phyloP scores from a whole-genome alignment of 2,797 vertebrate species.

The Gallinago nigripennis region DNA sequence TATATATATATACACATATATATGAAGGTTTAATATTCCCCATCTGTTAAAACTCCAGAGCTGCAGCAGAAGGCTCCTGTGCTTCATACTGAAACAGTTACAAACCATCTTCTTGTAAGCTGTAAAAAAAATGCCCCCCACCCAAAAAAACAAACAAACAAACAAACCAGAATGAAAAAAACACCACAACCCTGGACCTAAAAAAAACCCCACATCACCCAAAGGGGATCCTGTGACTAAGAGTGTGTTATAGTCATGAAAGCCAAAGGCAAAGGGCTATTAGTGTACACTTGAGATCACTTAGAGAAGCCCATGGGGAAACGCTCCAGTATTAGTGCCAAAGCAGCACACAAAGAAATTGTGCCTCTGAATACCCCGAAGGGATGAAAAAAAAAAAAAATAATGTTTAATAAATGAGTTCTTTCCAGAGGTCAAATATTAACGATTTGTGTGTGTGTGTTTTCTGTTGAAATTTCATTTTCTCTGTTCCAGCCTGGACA shows the following conservation, averaged over 20 bases:
- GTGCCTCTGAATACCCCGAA: conserved; percentile 17
- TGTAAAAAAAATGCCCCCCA: background rate
- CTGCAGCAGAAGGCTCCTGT: background rate
- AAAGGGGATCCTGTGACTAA: conserved; percentile 22
- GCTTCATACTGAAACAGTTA: background rate
- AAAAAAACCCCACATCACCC: background rate
- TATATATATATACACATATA: background rate
- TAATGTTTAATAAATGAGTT: conserved; percentile 61
- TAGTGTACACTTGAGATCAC: conserved; percentile 63
- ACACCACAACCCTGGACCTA: background rate
- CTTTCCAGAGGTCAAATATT: conserved; percentile 63
- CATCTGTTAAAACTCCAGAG: conserved; percentile 28
- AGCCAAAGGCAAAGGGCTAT: conserved; percentile 52
- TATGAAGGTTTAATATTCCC: conserved; percentile 6
- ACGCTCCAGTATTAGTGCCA: background rate
- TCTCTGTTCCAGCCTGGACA: conserved; percentile 34
- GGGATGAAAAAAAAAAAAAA: background rate
- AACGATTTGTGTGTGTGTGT: conserved; percentile 42
- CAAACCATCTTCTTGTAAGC: background rate
- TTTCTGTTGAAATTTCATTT: conserved; percentile 60
- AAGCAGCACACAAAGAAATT: conserved; percentile 23
- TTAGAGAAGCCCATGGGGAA: conserved; percentile 39
- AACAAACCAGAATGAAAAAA: too few relatives aligned
- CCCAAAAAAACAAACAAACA: background rate
- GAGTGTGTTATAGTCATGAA: background rate